Evolutionary conservation across 2,113 vertebrate species (phyloP), one percentile per base, ranked within the genome.

Genomic region (Alethe diademata): DNA sequence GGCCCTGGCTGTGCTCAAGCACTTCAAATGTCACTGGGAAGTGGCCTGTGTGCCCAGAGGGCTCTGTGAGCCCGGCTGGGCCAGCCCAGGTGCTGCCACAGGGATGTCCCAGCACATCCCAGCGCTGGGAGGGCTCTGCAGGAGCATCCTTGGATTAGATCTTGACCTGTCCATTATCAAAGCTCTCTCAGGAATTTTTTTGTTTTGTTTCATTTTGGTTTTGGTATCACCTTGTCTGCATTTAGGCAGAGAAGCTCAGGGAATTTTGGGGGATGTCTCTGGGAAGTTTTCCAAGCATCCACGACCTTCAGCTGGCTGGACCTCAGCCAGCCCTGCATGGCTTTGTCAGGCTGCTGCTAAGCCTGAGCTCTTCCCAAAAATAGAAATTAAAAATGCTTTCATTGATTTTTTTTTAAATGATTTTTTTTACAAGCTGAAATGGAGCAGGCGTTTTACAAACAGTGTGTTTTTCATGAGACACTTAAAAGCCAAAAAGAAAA

Each of bases 301-400:
- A 2, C 54, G 92, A 97, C 96, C 90, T 96, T 95, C 66, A 33
- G 76, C 84, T 90, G 73, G 36, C 78, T 97, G 95, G 95, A 73
- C 11, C 36, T 45, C 78, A 58, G 95, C 96, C 95, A 96, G 94
- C 67, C 66, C 86, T 1, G 7, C 33, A 35, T 36, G 22, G 75
- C 75, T 92, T 28, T 92, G 91, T 80, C 94, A 92, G 72, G 3
- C 2, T 43, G 47, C 54, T 42, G 78, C 75, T 88, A 10, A 82
- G 90, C 79, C 45, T 18, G 36, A 38, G 67, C 67, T 38, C 53
- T 90, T 69, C 81, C 82, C 95, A 62, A 94, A 97, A 94, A 94
- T 64, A 95, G 92, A 78, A 83, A 66, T 84, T 79, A 71, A 90
- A 96, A 95, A 80, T 62, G 25, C 2, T 0, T 58, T 62, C 64